Evolutionary conservation across 2,797 vertebrate species (phyloP), one percentile per base, ranked within the genome.

Genomic region (Alca torda): DNA sequence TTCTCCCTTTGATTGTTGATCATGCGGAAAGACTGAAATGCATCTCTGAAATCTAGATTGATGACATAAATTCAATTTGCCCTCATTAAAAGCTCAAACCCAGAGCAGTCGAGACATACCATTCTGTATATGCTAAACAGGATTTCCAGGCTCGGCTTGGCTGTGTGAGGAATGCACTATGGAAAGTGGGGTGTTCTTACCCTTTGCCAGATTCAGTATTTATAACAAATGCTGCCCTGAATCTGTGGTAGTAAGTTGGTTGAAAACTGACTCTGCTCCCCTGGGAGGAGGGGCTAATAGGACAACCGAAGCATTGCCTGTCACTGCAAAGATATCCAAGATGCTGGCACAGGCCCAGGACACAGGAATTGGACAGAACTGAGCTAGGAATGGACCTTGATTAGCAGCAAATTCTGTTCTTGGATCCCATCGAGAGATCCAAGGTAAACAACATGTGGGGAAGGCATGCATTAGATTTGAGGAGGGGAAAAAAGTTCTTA

Each of bases 1-100:
- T 90, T 92, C 59, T 91, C 56, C 17, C 41, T 91, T 90, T 84
- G 79, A n/a, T 87, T 61, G 76, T 6, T 73, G 73, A 68, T 92
- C 65, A 28, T 80, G 75, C 0, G 1, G 87, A 89, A 93, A 79
- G 84, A 69, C 69, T 65, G 85, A 92, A 96, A 56, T 72, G 65
- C 82, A 73, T 92, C 82, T 91, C 79, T 94, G 92, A 94, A 91
- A 93, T 95, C 57, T 92, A 50, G 64, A 86, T 78, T 94, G 87
- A 87, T 28, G 14, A 79, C 33, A 3, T 75, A 88, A 89, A 92
- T 96, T 96, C 51, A 94, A 73, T 97, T 92, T 93, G 89, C 74
- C 64, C 56, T 95, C 77, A 72, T 92, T 87, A 93, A 93, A 84
- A 87, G 89, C 95, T 93, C 87, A 81, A 96, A 69, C 39, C 20